Base-by-base conservation (phyloP, 2,113 vertebrate species). In the Thermophis baileyi region DNA sequence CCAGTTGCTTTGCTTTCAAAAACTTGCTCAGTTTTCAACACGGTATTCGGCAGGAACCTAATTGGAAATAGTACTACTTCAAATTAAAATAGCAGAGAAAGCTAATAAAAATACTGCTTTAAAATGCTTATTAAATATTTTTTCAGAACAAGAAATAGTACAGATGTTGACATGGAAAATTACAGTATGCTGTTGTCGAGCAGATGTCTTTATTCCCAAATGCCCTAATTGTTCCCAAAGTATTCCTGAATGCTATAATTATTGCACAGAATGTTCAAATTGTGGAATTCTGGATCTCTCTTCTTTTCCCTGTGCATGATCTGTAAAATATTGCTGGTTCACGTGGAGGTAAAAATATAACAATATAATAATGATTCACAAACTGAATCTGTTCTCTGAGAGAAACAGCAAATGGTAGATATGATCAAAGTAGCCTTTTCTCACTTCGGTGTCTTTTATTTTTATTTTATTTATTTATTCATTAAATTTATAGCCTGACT, bases 31-130 rank as follows among this genome's bases (percentile, higher is more conserved):
- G 25, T 8, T 93, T 96, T 95, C 44, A 50, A 74, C 93, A 90
- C 89, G 89, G 94, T 94, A 94, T 85, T 95, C 95, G 92, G 50
- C 16, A 93, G 50, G 86, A 95, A 92, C 91, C 18, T 91, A 96
- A 93, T 30, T 8, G 3, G 25, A 60, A 50, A 6, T 89, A 50
- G 44, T 60, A 94, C 35, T 12, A 74, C 94, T 94, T 81, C 89
- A 6, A 2, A 20, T 93, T 92, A 92, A 93, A 94, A 35, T 74
- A 50, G 46, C 69, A 35, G 1, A 55, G 44, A 95, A 88, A 94
- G 49, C 27, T 4, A 89, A 2, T 0, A 3, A 90, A 30, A 91
- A 9, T 92, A 63, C 87, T 49, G 1, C 85, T 93, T 95, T 95
- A 35, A 93, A 93, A 87, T 88, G 55, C 8, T 91, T 54, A 30